Base-by-base conservation (phyloP, 2,888 invertebrate species). In the Helicoverpa assulta region DNA sequence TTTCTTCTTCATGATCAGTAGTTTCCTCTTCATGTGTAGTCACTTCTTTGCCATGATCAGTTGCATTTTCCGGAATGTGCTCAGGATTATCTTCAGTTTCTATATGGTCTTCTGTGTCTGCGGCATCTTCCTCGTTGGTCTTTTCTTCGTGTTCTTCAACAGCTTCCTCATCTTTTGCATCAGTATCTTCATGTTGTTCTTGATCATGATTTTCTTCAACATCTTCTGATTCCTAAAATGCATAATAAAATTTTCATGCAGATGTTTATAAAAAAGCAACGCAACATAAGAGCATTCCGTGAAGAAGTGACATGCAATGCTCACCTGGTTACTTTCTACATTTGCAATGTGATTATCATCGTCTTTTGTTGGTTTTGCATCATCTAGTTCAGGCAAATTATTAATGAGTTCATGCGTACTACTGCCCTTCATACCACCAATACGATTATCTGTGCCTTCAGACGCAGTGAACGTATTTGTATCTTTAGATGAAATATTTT, bases 401-500 rank as follows among this genome's bases (percentile, higher is more conserved):
- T 92, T 93, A 64, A 95, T 95, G 29, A 93, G 86, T 77, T 95
- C 95, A 76, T 94, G 93, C 70, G 95, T 95, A 81, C 92, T 95
- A 84, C 95, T 95, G 76, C 90, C 88, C 89, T 94, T 95, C 93
- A 95, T 93, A 26, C 79, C 86, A 75, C 87, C 87, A 50, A 86
- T 85, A 67, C 84, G 86, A 78, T 83, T 88, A 68, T 93, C 93
- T 73, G 89, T 89, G 70, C 86, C 92, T 77, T 94, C 94, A 65
- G 94, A 94, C 67, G 89, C 81, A 29, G 93, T 96, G 53, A 92
- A 92, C 47, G 95, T 95, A 67, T 90, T 93, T 62, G 83, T 80
- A 70, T 91, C 94, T 88, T 94, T 94, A 40, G 94, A 93, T 14
- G 96, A 96, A 81, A 95, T 95, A 84, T 95, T 95, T 85, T 94